phyloP scores from a whole-genome alignment of 1,140 invertebrate species.

The Spodoptera litura region DNA sequence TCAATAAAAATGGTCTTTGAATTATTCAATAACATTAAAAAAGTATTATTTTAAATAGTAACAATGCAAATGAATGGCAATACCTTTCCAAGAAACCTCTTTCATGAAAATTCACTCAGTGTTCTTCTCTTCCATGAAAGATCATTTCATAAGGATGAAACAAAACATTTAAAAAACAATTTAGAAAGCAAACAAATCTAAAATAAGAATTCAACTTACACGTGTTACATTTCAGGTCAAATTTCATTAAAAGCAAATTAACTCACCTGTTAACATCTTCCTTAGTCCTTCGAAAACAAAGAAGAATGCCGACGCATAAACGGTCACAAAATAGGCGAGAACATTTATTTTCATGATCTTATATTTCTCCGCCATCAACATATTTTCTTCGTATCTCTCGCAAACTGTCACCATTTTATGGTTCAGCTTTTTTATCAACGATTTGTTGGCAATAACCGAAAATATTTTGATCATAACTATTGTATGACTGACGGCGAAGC shows the following conservation, averaged over 20 bases:
- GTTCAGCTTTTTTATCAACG: conserved; percentile 65
- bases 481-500: conserved; percentile 74
- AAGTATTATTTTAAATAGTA: no score
- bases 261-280: conserved; percentile 67
- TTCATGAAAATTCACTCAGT: no score
- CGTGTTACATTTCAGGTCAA: neutral
- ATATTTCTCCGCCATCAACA: conserved; percentile 68
- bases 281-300: conserved; percentile 73
- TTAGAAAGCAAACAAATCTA: no score
- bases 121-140: no score
- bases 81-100: no score
- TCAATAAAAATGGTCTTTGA: no score
- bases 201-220: no score
- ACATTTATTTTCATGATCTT: conserved; percentile 74
- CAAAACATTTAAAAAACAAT: no score
- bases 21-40: no score
- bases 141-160: no score
- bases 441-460: conserved; percentile 68
- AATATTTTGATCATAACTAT: conserved; percentile 77
- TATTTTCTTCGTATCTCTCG: conserved; percentile 64
- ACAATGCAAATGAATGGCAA: no score
- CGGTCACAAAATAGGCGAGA: conserved; percentile 65
- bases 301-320: conserved; percentile 65
- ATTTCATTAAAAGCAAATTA: neutral
- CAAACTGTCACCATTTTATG: conserved; percentile 67